Evolutionary conservation across 2,888 invertebrate genomes (phyloP).

Genomic region (Oscheius sp.): DNA sequence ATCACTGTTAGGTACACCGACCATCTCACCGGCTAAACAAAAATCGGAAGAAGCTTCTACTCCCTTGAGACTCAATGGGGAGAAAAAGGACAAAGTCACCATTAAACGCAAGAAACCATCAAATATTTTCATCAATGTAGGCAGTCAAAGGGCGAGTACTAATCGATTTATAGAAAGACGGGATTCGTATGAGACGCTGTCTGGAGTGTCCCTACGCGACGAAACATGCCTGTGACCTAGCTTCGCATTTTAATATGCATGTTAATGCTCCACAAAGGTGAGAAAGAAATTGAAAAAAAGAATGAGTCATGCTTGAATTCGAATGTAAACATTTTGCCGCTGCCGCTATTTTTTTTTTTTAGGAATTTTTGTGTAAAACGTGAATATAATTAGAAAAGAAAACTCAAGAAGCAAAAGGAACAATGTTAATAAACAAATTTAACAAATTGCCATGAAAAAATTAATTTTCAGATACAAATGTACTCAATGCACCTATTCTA

Average conservation of each 20-base stretch:
- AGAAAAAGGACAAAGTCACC: background rate
- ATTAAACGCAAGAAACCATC: background rate
- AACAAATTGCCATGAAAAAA: background rate
- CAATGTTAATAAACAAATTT: too few relatives aligned
- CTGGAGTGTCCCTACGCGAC: conserved; percentile 49
- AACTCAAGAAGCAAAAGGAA: too few relatives aligned
- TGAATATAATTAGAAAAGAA: too few relatives aligned
- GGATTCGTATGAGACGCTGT: conserved; percentile 36
- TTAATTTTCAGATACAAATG: conserved; percentile 35
- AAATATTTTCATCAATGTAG: conserved; percentile 1
- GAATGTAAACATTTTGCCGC: too few relatives aligned
- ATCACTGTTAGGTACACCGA: background rate
- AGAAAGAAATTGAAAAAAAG: too few relatives aligned
- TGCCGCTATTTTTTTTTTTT: too few relatives aligned
- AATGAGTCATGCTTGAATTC: too few relatives aligned
- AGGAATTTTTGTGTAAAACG: too few relatives aligned
- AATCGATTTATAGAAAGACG: conserved; percentile 18
- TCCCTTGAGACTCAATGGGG: background rate
- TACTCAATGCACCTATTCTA: conserved; percentile 46
- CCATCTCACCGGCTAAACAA: too few relatives aligned
- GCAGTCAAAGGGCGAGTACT: background rate
- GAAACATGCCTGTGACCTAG: conserved; percentile 47
- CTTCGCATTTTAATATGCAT: conserved; percentile 44
- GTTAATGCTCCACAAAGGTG: conserved; percentile 27
- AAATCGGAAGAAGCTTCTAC: background rate